These are phyloP conservation scores for Tipula confusa DNA, from an alignment of 2,888 invertebrate genomes.

Conservation along the genomic window DNA sequence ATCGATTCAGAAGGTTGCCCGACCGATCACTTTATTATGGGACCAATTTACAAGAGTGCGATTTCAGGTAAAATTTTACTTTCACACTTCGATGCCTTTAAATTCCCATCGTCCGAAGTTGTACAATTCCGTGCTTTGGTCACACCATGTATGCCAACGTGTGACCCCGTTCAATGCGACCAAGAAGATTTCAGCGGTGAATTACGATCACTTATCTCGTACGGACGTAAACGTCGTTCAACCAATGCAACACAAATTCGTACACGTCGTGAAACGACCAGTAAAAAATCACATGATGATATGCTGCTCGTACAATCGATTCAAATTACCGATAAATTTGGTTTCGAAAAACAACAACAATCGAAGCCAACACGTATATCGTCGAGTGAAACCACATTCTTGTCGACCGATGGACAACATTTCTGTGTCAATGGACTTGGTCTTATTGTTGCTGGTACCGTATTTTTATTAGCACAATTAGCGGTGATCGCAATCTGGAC, in stretches of 20 bases:
- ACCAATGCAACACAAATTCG: slow-evolving; percentile 49
- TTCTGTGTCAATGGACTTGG: slow-evolving; percentile 53
- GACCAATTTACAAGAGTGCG: slow-evolving; percentile 78
- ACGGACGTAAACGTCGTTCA: slow-evolving; percentile 74
- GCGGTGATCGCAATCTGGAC: slow-evolving; percentile 85
- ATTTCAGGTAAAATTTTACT: slow-evolving; percentile 76
- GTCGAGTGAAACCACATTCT: slow-evolving; percentile 67
- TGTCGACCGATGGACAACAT: slow-evolving; percentile 57
- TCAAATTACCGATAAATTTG: slow-evolving; percentile 89
- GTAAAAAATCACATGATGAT: slow-evolving; percentile 62
- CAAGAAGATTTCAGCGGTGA: slow-evolving; percentile 78
- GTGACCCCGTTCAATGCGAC: slow-evolving; percentile 88
- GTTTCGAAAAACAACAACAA: slow-evolving; percentile 66
- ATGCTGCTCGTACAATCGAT: slow-evolving; percentile 85
- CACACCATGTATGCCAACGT: slow-evolving; percentile 89
- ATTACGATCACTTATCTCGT: slow-evolving; percentile 75
- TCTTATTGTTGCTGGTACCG: slow-evolving; percentile 76
- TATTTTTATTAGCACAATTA: slow-evolving; percentile 82
- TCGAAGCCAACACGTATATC: slow-evolving; percentile 51
- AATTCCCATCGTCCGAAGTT: slow-evolving; percentile 91
- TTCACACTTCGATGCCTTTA: slow-evolving; percentile 93
- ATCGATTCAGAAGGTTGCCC: slow-evolving; percentile 91
- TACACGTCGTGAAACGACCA: slow-evolving; percentile 42
- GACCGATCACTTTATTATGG: slow-evolving; percentile 92
- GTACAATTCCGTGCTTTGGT: slow-evolving; percentile 94